Evolutionary conservation across 2,113 vertebrate species (phyloP).

Genomic region (Archilochus colubris): DNA sequence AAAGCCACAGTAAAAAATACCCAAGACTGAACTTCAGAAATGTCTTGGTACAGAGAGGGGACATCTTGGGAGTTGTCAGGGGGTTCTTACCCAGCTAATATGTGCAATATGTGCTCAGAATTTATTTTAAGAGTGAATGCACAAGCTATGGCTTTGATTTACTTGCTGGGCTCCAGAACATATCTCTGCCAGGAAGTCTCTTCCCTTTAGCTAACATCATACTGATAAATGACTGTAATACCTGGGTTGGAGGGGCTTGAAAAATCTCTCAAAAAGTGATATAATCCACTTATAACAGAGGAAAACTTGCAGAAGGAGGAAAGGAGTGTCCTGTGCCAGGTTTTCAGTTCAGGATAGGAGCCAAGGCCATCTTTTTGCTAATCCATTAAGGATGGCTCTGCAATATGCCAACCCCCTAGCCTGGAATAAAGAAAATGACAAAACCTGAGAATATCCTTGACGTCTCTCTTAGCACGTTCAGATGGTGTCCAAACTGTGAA

Average conservation of each 20-base stretch:
- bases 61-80: background rate
- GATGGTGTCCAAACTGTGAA: conserved; percentile 48
- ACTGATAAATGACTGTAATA: background rate
- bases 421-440: conserved; percentile 27
- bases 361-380: conserved; percentile 21
- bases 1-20: background rate
- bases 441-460: conserved; percentile 61
- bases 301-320: background rate
- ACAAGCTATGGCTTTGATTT: background rate
- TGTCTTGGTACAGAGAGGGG: background rate
- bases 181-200: background rate
- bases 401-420: background rate
- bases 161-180: background rate
- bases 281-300: background rate
- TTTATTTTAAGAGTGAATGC: background rate
- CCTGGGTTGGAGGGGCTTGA: background rate
- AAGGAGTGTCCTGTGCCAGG: background rate
- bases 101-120: background rate
- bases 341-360: conserved; percentile 9
- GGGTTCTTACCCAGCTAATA: background rate
- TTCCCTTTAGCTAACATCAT: background rate
- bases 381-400: conserved; percentile 15
- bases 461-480: conserved; percentile 54
- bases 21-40: background rate
- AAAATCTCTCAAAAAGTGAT: background rate